A percentile compares a stretch with the other conserved stretches of the same genome.
Evolutionary conservation across 2,888 invertebrate genomes (phyloP).

Genomic region (Ophion costatus): DNA sequence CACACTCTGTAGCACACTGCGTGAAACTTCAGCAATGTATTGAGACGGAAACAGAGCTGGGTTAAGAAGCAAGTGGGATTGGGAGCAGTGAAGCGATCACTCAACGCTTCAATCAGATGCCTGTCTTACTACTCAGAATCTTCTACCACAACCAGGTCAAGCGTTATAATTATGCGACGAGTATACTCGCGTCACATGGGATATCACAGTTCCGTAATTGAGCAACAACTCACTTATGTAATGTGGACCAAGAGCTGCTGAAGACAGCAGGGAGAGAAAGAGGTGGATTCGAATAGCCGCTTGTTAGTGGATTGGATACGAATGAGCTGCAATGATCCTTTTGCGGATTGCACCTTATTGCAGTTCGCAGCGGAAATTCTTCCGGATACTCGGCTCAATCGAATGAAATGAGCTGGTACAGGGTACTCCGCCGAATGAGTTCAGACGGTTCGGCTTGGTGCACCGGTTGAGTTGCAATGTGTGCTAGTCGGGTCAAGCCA

Average conservation of each 20-base stretch:
- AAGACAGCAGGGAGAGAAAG: not conserved
- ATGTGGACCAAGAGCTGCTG: not conserved
- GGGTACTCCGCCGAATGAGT: not conserved
- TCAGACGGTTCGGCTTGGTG: not conserved
- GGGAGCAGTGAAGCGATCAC: slow-evolving; percentile 16
- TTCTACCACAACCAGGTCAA: slow-evolving; percentile 1
- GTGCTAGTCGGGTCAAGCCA: not conserved
- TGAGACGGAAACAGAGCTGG: slow-evolving; percentile 6
- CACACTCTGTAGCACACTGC: not conserved
- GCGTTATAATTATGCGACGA: slow-evolving; percentile 13
- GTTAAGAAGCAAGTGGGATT: slow-evolving; percentile 8
- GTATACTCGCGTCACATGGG: not conserved
- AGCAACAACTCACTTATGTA: not conserved
- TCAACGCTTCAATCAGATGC: slow-evolving; percentile 4
- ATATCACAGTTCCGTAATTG: not conserved
- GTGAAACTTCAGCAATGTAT: slow-evolving; percentile 8
- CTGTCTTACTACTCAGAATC: not conserved
- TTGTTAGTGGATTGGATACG: not conserved
- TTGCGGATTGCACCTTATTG: not conserved
- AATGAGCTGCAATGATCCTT: not conserved
- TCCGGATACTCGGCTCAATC: not conserved
- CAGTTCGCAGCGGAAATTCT: not conserved
- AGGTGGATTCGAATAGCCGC: not conserved
- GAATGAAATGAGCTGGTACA: not conserved
- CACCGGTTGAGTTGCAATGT: not conserved